Conservation (phyloP, 2,888 invertebrate genomes). For the Acrocyrtus sp. region DNA sequence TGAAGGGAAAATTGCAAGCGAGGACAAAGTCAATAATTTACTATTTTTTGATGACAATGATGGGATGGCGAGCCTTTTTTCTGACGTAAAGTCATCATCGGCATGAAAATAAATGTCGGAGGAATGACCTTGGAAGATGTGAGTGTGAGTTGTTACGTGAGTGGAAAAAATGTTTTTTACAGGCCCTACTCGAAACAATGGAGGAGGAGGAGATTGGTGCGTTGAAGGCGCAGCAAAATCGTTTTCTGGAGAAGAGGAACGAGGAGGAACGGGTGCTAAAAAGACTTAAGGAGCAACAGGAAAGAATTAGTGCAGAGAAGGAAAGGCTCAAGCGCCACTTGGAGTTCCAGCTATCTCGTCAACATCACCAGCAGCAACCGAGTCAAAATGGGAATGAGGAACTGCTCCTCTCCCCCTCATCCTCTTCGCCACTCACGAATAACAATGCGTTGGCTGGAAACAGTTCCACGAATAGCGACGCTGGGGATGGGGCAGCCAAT, state of each 20-base stretch:
- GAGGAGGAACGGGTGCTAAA: constrained; percentile 85
- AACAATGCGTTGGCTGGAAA: too few species aligned
- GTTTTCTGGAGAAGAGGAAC: constrained; percentile 78
- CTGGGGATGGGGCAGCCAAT: not conserved
- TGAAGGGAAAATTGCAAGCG: not conserved
- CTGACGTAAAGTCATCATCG: not conserved
- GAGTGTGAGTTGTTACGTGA: not conserved
- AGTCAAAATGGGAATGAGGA: constrained; percentile 18
- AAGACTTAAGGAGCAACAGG: constrained; percentile 82
- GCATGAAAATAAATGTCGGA: not conserved
- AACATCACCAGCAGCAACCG: constrained; percentile 10
- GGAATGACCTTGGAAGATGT: not conserved
- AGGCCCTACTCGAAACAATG: constrained; percentile 60
- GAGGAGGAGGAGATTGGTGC: constrained; percentile 90
- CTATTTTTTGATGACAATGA: constrained; percentile 1
- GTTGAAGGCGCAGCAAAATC: constrained; percentile 80
- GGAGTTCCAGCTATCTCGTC: constrained; percentile 14
- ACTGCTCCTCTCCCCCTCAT: not conserved
- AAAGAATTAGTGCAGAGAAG: constrained; percentile 56
- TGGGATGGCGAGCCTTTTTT: not conserved
- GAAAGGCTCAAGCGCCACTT: constrained; percentile 44
- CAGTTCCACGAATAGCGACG: not conserved
- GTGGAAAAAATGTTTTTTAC: not conserved
- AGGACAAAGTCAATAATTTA: not conserved
- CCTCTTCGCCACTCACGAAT: not conserved